Base-by-base conservation (phyloP, 2,113 vertebrate species). In the Syrmaticus mikado region DNA sequence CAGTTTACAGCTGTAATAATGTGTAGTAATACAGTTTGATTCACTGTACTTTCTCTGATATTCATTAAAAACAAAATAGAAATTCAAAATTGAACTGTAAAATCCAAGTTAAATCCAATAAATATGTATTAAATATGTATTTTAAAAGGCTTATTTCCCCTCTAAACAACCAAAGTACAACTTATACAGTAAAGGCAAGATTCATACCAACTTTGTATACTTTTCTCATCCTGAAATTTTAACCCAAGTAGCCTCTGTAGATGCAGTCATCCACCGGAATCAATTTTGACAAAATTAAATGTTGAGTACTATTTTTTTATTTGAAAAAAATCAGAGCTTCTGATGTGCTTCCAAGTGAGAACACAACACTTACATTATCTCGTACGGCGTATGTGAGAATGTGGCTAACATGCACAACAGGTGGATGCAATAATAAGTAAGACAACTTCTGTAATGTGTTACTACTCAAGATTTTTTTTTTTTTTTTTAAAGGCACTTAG, bases 51-150 rank as follows among this genome's bases (percentile, higher is more conserved):
- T 82, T 10, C 17, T 85, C 58, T 70, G 11, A 64, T 19, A 58
- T 0, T 3, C 6, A 83, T 61, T 34, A 65, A 72, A 90, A 92
- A 0, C 8, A 68, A 32, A 68, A 36, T 0, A 55, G 12, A 53
- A 25, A 60, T 3, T 60, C 11, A 50, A 61, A 8, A 86, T 30
- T 60, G 46, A 82, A 70, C 1, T 7, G 13, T 18, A 87, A 36
- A 61, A 93, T 66, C 66, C 6, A 32, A 84, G 19, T 10, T 48
- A 73, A 68, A 65, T n/a, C 38, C 38, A 38, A 38, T 48, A 73
- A 68, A 65, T n/a, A 10, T 0, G 0, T 24, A 60, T 58, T 48
- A 73, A 68, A 65, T n/a, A 10, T 0, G 0, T 24, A 60, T 58
- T 77, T 82, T 32, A 14, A 20, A 62, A 52, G 17, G 18, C 6